Evolutionary conservation across 1,140 invertebrate genomes (phyloP), one percentile per base, ranked within the genome.

Genomic region (Asobara japonica): DNA sequence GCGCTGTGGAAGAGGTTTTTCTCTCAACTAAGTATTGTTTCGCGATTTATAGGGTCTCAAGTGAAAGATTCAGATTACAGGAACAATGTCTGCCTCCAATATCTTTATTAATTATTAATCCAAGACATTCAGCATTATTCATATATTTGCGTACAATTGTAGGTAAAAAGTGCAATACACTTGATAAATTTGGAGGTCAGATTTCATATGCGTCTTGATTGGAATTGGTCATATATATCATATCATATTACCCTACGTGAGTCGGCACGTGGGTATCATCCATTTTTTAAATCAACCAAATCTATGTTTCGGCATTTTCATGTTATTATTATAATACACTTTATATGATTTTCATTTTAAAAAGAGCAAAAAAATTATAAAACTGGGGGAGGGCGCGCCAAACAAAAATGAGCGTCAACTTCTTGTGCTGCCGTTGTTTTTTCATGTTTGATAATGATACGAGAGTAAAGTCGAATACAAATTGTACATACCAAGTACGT

Each of bases 401-500:
- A 93, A 93, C 93, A 94, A 94, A 94, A 94, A 94, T 95, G 94
- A 95, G 92, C 94, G 94, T 96, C 94, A 96, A 96, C 94, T 95
- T 96, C 94, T 96, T 94, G 93, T 89, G 85, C 86, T 86, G 79
- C 82, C 86, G 82, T 85, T 82, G 56, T 74, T 65, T 65, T 33
- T 69, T 48, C 69, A 69, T 36, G 64, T 65, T 65, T 69, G 18
- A 64, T 66, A 29, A 60, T 66, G 41, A 72, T n/a, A n/a, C n/a
- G n/a, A n/a, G n/a, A n/a, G n/a, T n/a, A n/a, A n/a, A n/a, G n/a
- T n/a, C n/a, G n/a, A n/a, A n/a, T n/a, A n/a, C n/a, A n/a, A n/a
- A n/a, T n/a, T n/a, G n/a, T n/a, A n/a, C 33, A 29, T 70, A 29
- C 33, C 2, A 31, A 62, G n/a, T 48, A 38, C n/a, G 16, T 13